Evolutionary conservation across 2,888 invertebrate species (phyloP).

Genomic region (Noctua janthe): DNA sequence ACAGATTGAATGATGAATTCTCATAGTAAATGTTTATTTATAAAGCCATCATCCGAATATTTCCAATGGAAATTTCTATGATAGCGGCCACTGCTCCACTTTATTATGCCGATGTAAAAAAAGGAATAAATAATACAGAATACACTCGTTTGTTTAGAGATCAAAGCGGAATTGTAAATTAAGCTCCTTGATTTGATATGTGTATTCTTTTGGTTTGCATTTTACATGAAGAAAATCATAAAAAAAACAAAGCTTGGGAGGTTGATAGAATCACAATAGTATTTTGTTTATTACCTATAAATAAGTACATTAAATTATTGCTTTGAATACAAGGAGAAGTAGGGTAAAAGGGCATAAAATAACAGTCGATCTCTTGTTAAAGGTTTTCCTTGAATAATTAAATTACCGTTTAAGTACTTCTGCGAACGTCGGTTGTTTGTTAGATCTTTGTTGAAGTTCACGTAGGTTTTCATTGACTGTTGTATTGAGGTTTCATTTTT

Average conservation of each 20-base stretch:
- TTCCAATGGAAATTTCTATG: background rate
- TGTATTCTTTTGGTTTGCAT: background rate
- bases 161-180: slow-evolving; percentile 3
- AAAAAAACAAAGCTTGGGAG: background rate
- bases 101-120: background rate
- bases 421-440: slow-evolving; percentile 8
- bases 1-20: background rate
- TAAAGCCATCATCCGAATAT: background rate
- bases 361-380: slow-evolving; percentile 12
- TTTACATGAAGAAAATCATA: background rate
- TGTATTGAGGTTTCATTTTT: background rate
- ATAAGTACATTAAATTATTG: slow-evolving; percentile 21
- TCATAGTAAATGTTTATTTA: background rate
- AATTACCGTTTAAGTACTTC: slow-evolving; percentile 14
- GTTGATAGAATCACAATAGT: slow-evolving; percentile 1
- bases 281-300: slow-evolving; percentile 24
- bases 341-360: background rate
- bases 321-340: slow-evolving; percentile 18
- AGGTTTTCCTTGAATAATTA: slow-evolving; percentile 19
- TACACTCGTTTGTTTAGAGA: background rate
- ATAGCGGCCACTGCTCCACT: background rate
- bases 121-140: background rate
- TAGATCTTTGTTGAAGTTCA: background rate
- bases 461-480: background rate
- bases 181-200: background rate